Evolutionary conservation across 2,797 vertebrate genomes (phyloP), one percentile per base, ranked within the genome.

Genomic region (Gobio occitaniae): DNA sequence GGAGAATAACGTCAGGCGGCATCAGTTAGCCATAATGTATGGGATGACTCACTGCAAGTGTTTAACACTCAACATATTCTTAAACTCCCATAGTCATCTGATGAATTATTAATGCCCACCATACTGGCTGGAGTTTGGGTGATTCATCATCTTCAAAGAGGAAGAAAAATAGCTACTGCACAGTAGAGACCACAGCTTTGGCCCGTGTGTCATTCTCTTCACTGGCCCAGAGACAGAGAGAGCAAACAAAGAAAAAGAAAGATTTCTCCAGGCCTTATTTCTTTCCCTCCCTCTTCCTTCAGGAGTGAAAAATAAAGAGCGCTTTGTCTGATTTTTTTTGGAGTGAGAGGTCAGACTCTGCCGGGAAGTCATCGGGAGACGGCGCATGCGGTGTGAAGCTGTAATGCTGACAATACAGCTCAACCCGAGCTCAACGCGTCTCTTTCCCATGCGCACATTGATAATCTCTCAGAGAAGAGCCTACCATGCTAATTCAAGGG

Each of bases 291-390:
- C 83, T 84, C 48, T 66, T 90, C 74, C 80, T 89, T 82, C 48
- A 82, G 54, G 48, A 66, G 68, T 85, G 19, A 87, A 83, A 86
- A 84, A 89, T 78, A 90, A 89, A 86, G 84, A 59, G 47, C 16
- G 86, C 89, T 90, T 88, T 91, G 90, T 90, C 82, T 47, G 66
- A 61, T 84, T 59, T 47, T 72, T 36, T 72, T 44, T 75, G 75
- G 82, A 48, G 82, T n/a, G 44, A 79, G 74, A 56, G 86, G 81
- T 77, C 86, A 82, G 36, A 50, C 81, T 56, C 66, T 84, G 86
- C 74, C 87, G 82, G 87, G 86, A 89, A 86, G 80, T 52, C 36
- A 21, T 75, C 75, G 68, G 65, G 85, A 72, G 66, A 78, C 16
- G 12, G 65, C 69, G 70, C 41, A 59, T 47, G 48, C 65, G 48